Evolutionary conservation across 2,888 invertebrate genomes (phyloP).

Genomic region (Lutraria lutraria): DNA sequence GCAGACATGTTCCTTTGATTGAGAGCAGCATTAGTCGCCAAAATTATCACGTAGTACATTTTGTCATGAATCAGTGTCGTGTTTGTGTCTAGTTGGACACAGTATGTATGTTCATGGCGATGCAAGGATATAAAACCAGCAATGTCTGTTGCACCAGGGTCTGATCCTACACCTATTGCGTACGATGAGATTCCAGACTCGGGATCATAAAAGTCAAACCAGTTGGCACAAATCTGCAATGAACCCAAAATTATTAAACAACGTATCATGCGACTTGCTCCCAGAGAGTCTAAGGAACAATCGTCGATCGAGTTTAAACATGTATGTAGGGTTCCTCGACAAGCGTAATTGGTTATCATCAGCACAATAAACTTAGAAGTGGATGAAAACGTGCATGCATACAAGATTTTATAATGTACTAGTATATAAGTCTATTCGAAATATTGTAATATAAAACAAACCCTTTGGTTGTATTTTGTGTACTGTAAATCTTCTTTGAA

Average conservation of each 20-base stretch:
- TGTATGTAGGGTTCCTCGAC: neutral
- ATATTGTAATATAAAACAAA: neutral
- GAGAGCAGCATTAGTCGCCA: constrained; percentile 75
- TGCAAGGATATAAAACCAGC: constrained; percentile 53
- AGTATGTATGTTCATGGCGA: constrained; percentile 57
- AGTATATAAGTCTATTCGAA: neutral
- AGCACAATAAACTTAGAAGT: neutral
- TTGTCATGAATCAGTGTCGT: constrained; percentile 67
- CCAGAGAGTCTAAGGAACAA: neutral
- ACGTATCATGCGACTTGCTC: neutral
- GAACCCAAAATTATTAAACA: neutral
- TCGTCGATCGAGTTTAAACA: neutral
- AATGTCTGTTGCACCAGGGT: constrained; percentile 56
- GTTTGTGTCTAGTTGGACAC: constrained; percentile 60
- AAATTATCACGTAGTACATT: constrained; percentile 68
- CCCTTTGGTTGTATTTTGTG: constrained; percentile 61
- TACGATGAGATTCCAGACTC: constrained; percentile 76
- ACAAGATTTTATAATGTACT: neutral
- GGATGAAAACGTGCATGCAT: neutral
- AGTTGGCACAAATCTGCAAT: constrained; percentile 77
- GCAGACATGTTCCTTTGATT: constrained; percentile 72
- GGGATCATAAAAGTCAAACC: constrained; percentile 76
- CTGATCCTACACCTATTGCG: constrained; percentile 65
- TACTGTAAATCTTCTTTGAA: constrained; percentile 69
- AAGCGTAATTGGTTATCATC: neutral